Evolutionary conservation across 2,888 invertebrate species (phyloP), one percentile per base, ranked within the genome.

Genomic region (Pardosa pseudoannulata): DNA sequence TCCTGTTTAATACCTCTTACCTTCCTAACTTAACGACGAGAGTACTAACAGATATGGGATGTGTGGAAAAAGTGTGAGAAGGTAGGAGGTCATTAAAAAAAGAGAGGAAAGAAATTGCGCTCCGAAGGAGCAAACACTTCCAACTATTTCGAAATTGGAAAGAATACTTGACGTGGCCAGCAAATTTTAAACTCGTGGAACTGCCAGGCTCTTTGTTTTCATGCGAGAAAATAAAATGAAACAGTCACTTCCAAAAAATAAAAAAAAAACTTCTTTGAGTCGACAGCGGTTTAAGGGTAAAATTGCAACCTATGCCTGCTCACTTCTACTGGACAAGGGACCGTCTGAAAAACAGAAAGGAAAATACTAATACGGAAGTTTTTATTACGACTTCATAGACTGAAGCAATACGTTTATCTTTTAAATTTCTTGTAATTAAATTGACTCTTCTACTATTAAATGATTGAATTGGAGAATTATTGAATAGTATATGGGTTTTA

Each of bases 111-210:
- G 39, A 70, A 71, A 64, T n/a, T 50, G 50, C 73, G 56, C 32
- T 19, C 65, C 28, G 46, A 81, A 78, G 78, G 73, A 85, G 83
- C 78, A 85, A 85, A 85, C 83, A 85, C 83, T 85, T 78, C 62
- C 83, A 85, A 85, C 83, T 85, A 85, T 85, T 85, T 85, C 78
- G 83, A 85, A 85, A 85, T 85, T 85, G 83, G 83, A 73, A 85
- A 78, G 83, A 85, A 85, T 85, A 85, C 83, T 79, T 85, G 73
- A 72, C 83, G 73, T 67, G 62, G 78, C 68, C 73, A 73, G 74
- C 75, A 85, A 78, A 85, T 85, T 78, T 85, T 78, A 85, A 85
- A 78, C 72, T 78, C 76, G 31, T 56, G 73, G 73, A 78, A 65
- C 65, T 41, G 56, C 50, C n/a, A 67, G 62, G 64, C 50, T 85